Evolutionary conservation across 2,797 vertebrate genomes (phyloP).

Genomic region (Falco biarmicus): DNA sequence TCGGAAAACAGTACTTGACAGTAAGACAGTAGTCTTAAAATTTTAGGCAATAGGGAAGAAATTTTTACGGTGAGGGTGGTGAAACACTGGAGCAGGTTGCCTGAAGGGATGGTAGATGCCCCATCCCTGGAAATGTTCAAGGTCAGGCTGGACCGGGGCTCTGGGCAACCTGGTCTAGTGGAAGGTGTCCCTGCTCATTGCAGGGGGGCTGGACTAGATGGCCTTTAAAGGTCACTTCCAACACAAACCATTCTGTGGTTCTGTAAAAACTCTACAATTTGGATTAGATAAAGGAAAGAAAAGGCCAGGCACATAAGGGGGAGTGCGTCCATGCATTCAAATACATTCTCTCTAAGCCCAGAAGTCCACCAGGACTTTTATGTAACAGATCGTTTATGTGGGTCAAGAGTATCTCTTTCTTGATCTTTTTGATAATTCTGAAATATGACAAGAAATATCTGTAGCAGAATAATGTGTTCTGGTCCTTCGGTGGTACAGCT

Average conservation of each 20-base stretch:
- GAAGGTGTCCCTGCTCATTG: neutral
- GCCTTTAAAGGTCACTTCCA: neutral
- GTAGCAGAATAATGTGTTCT: neutral
- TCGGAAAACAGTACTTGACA: neutral
- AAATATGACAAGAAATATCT: neutral
- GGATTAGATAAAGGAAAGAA: neutral
- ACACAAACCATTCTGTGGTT: no score
- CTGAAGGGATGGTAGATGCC: neutral
- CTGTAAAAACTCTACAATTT: neutral
- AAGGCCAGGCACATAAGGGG: neutral
- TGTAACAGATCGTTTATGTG: neutral
- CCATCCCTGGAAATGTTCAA: neutral
- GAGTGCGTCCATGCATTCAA: neutral
- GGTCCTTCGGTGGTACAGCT: neutral
- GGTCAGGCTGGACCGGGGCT: neutral
- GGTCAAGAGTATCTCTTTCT: neutral
- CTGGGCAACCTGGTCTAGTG: neutral
- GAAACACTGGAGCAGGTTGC: neutral
- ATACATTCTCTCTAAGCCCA: neutral
- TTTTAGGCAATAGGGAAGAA: neutral
- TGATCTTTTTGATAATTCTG: neutral
- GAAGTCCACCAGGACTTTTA: neutral
- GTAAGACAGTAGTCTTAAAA: neutral
- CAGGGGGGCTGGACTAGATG: neutral
- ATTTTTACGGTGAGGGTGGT: fast-evolving